Evolutionary conservation across 2,113 vertebrate species (phyloP).

Genomic region (Zapus hudsonius): DNA sequence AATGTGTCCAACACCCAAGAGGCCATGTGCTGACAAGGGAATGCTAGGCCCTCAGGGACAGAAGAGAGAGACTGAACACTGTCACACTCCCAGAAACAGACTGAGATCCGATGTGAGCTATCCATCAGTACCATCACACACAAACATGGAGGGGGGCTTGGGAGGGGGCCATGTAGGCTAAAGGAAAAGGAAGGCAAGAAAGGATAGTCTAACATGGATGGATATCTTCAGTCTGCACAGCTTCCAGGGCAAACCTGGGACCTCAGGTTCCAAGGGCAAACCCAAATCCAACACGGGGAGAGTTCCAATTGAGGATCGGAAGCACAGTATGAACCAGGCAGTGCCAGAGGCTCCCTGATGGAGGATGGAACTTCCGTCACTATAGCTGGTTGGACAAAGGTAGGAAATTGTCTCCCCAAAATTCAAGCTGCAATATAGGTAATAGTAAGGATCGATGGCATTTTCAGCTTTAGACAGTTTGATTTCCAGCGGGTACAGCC

Average conservation of each 20-base stretch:
- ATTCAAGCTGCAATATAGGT: not conserved
- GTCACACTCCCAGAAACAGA: not conserved
- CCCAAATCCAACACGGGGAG: not conserved
- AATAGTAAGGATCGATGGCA: too few relatives aligned
- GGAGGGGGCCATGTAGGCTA: not conserved
- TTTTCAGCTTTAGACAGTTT: not conserved
- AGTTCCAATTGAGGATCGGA: not conserved
- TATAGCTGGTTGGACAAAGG: not conserved
- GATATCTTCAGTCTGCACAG: not conserved
- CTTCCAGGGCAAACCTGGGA: too few relatives aligned
- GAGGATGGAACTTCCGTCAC: accelerated
- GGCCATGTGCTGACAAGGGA: too few relatives aligned
- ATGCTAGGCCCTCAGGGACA: not conserved
- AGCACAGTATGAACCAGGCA: accelerated
- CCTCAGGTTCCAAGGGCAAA: not conserved
- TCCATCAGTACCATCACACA: too few relatives aligned
- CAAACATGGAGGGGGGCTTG: not conserved
- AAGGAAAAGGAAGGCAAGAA: not conserved
- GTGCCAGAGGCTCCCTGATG: accelerated
- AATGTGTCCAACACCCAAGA: not conserved
- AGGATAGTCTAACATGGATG: not conserved
- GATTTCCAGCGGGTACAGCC: not conserved
- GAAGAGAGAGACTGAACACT: not conserved
- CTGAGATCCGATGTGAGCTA: not conserved
- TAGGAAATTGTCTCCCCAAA: not conserved